Percentiles rank a stretch among this genome's conserved stretches.
phyloP scores from a whole-genome alignment of 2,797 vertebrate genomes.

The Bufotes viridis region DNA sequence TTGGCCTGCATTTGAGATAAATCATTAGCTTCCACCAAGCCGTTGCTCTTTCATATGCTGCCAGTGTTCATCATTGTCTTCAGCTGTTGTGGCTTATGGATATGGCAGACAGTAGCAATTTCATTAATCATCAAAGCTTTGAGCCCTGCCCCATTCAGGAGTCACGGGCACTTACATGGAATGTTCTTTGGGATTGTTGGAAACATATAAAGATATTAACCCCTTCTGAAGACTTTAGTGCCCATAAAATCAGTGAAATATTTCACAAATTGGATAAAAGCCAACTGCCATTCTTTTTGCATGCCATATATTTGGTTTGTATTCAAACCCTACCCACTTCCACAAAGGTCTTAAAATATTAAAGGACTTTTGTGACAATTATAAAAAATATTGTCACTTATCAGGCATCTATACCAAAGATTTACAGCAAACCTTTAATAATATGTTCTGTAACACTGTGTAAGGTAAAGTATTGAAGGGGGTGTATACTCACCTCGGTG shows the following conservation, averaged over 20 bases:
- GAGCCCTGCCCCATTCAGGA: background rate
- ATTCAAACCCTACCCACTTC: no score
- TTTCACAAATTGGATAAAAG: background rate
- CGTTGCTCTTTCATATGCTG: background rate
- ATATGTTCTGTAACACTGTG: no score
- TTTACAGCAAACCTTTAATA: no score
- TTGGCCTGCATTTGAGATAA: background rate
- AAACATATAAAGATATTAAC: background rate
- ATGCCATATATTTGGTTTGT: no score
- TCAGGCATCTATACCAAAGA: no score
- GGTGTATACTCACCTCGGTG: no score
- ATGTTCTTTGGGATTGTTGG: background rate
- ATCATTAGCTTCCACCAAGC: background rate
- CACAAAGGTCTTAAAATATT: background rate
- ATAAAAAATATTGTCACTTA: no score
- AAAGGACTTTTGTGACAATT: no score
- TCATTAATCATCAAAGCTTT: background rate
- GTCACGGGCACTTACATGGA: background rate
- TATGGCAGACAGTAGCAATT: conserved; percentile 23
- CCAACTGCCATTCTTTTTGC: background rate
- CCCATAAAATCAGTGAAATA: background rate
- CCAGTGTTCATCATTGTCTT: conserved; percentile 4
- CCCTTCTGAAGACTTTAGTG: background rate
- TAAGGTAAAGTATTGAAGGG: no score
- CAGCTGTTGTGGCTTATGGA: conserved; percentile 25